Conservation (phyloP, 37 sponge, comb jelly and placozoan species). For the Axinella damicornis region DNA sequence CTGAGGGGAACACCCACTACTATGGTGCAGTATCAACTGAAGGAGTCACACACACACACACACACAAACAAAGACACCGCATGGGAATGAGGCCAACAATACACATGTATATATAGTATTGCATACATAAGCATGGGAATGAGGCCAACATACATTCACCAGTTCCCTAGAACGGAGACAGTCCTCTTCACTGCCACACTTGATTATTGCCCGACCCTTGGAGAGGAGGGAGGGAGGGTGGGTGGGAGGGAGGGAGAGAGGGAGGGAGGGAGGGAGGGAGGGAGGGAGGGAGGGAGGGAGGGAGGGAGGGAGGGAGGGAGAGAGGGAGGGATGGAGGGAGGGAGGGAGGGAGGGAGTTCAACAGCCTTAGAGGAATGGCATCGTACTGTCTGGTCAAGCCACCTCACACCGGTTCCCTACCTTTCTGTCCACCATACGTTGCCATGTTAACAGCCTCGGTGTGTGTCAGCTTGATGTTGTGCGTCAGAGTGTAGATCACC, state of each 20-base stretch:
- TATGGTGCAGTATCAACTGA: too few relatives aligned
- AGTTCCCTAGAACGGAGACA: slow-evolving; percentile 28
- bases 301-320: background rate
- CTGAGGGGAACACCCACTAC: too few relatives aligned
- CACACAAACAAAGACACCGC: too few relatives aligned
- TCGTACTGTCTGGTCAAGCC: background rate
- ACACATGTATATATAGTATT: background rate
- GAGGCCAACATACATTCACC: slow-evolving; percentile 41
- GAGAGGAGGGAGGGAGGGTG: background rate
- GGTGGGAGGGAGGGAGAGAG: slow-evolving; percentile 1
- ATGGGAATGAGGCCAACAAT: background rate
- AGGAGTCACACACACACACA: too few relatives aligned
- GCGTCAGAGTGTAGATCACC: slow-evolving; percentile 59
- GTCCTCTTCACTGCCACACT: slow-evolving; percentile 24
- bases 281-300: too few relatives aligned
- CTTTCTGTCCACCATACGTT: slow-evolving; percentile 63
- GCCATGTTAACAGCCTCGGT: slow-evolving; percentile 63
- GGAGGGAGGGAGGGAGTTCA: too few relatives aligned
- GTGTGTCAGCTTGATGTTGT: slow-evolving; percentile 41
- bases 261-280: background rate
- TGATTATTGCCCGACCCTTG: slow-evolving; percentile 58
- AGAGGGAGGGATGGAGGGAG: slow-evolving; percentile 20
- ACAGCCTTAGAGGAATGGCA: background rate
- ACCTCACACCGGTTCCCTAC: slow-evolving; percentile 26
- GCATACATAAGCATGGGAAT: background rate